phyloP scores from a whole-genome alignment of 2,888 invertebrate species.

The Callyntrura guangdongensis region DNA sequence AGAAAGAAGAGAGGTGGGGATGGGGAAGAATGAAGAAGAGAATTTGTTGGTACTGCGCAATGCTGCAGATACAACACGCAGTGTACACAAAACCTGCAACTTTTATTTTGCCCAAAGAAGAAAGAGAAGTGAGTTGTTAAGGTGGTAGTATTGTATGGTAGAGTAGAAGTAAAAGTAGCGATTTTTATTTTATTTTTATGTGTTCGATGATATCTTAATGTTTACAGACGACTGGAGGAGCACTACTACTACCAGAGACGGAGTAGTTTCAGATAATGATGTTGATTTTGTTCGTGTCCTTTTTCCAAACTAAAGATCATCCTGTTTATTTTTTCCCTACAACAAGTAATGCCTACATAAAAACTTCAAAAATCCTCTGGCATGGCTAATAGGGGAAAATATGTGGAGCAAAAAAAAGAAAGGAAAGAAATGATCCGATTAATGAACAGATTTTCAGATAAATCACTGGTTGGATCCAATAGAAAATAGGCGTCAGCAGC shows the following conservation, averaged over 20 bases:
- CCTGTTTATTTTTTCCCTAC: neutral
- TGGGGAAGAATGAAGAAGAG: neutral
- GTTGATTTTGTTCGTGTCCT: slow-evolving; percentile 40
- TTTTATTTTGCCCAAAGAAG: slow-evolving; percentile 44
- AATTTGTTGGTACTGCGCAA: slow-evolving; percentile 11
- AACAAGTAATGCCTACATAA: neutral
- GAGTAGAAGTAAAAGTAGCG: slow-evolving; percentile 17
- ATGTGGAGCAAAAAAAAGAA: neutral
- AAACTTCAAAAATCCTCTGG: neutral
- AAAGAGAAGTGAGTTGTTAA: slow-evolving; percentile 11
- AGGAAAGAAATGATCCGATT: slow-evolving; percentile 46
- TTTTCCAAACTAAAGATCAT: slow-evolving; percentile 38
- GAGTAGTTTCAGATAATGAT: slow-evolving; percentile 58
- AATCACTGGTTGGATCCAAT: slow-evolving; percentile 49
- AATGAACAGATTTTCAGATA: slow-evolving; percentile 70
- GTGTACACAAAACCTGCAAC: neutral
- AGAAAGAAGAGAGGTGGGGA: slow-evolving; percentile 6
- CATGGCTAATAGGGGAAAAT: slow-evolving; percentile 13
- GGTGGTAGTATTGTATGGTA: neutral
- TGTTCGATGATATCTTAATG: slow-evolving; percentile 75
- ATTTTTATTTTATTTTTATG: slow-evolving; percentile 72
- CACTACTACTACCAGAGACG: neutral
- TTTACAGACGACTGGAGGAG: slow-evolving; percentile 60
- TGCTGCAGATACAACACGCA: neutral
- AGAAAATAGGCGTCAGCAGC: slow-evolving; percentile 54